A percentile compares a stretch with the other conserved stretches of the same genome.
phyloP scores from a whole-genome alignment of 1,140 invertebrate species.

The Drosophila bipectinata region DNA sequence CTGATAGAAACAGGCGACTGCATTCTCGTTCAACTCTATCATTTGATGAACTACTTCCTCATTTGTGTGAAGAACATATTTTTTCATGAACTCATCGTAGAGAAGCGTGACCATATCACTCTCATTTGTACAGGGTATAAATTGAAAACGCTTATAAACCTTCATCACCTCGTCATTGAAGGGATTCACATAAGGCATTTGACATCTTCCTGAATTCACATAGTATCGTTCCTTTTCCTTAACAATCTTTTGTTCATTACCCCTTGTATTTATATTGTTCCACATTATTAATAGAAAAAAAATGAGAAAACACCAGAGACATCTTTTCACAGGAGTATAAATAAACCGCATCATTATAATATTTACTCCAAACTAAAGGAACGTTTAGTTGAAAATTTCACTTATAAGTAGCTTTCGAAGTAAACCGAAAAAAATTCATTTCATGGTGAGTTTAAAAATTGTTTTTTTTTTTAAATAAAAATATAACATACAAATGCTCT shows the following conservation, averaged over 20 bases:
- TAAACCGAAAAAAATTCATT: constrained; percentile 6
- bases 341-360: constrained; percentile 12
- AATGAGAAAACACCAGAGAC: not conserved
- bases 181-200: constrained; percentile 53
- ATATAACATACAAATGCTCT: too few relatives aligned
- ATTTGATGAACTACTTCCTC: constrained; percentile 20
- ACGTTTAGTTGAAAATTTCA: not conserved
- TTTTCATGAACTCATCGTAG: constrained; percentile 21
- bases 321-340: not conserved
- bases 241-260: not conserved
- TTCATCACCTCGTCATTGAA: constrained; percentile 25
- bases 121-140: constrained; percentile 53
- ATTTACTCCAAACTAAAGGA: not conserved
- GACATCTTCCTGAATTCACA: constrained; percentile 38
- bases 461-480: not conserved
- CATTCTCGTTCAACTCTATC: constrained; percentile 2
- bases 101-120: constrained; percentile 34
- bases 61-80: constrained; percentile 49
- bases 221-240: constrained; percentile 10
- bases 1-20: constrained; percentile 45
- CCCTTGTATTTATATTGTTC: not conserved
- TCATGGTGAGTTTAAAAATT: not conserved
- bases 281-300: not conserved
- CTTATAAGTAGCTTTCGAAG: not conserved
- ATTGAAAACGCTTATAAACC: constrained; percentile 38